Percentiles rank a stretch among this genome's conserved stretches.
phyloP scores from a whole-genome alignment of 2,113 vertebrate genomes.

The Ornithorhynchus anatinus region DNA sequence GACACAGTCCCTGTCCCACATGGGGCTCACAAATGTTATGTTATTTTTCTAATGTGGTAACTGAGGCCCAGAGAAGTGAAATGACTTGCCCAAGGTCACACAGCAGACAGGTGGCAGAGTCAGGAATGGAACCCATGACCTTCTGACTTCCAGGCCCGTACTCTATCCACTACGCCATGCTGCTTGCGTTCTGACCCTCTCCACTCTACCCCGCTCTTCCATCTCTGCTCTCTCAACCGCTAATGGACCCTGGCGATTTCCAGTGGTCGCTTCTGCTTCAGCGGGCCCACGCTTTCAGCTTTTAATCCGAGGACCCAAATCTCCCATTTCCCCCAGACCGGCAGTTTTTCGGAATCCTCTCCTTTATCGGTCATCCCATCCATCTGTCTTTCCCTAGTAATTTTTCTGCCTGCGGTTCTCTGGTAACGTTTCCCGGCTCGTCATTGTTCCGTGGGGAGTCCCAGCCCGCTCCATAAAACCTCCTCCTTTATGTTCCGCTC shows the following conservation, averaged over 20 bases:
- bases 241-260: neutral
- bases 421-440: slow-evolving; percentile 39
- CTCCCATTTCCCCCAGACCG: slow-evolving; percentile 26
- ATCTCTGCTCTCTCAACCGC: slow-evolving; percentile 8
- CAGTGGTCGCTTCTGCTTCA: slow-evolving; percentile 23
- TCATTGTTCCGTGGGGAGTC: slow-evolving; percentile 44
- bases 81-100: too few species aligned
- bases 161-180: too few species aligned
- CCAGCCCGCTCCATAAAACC: slow-evolving; percentile 36
- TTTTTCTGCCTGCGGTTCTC: slow-evolving; percentile 48
- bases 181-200: neutral
- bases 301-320: neutral
- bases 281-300: neutral
- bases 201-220: neutral
- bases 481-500: slow-evolving; percentile 32
- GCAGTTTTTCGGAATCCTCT: slow-evolving; percentile 50
- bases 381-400: slow-evolving; percentile 60
- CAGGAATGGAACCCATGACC: too few species aligned
- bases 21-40: too few species aligned
- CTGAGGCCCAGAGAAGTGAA: too few species aligned
- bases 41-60: too few species aligned
- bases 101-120: too few species aligned
- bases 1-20: too few species aligned
- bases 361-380: slow-evolving; percentile 42
- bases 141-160: too few species aligned